Evolutionary conservation across 30 jellyfish, hydroid and myxozoan species (phyloP), one percentile per base, ranked within the genome.

Genomic region (Hydra vulgaris): DNA sequence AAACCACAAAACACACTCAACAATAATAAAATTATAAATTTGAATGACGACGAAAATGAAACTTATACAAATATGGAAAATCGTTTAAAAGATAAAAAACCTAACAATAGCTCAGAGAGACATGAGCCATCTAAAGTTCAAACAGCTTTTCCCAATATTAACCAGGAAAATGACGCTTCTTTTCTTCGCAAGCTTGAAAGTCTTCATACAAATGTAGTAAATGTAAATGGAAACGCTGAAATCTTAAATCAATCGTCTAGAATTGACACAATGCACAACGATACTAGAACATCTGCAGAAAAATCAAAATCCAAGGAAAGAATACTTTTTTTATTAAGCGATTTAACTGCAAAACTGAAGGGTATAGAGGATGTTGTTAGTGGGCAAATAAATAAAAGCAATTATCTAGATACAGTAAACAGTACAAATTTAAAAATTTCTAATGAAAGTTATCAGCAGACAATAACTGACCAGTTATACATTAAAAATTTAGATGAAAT

Each of bases 341-440:
- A 91, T 23, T 84, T 91, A 19, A 86, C 97, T 24, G 80, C 83
- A 7, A 91, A 91, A 79, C 83, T 91, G 4, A 87, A 91, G 54
- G 97, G 97, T 18, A 91, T 91, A 95, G 97, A 91, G 66, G 96
- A 90, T 15, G 89, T 94, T 23, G 97, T 91, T 23, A 86, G 81
- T 27, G 80, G 85, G 15, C 21, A 54, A 23, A 12, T 40, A 40
- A 40, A 40, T 12, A 40, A 40, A 40, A 40, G 61, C 61, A 12
- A 12, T 12, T 3, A 40, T 12, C 61, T 5, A 40, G 61, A 5
- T 40, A 12, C 61, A 3, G 61, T 40, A 40, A 40, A 12, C 61
- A 40, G 5, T 40, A 40, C 61, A 40, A 40, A 40, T 40, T 40
- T 12, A 12, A 5, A 40, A 40, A 40, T 40, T 40, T 3, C 5